These are phyloP conservation scores for Dusona sp. DNA, from an alignment of 2,888 invertebrate genomes.

Conservation along the genomic window DNA sequence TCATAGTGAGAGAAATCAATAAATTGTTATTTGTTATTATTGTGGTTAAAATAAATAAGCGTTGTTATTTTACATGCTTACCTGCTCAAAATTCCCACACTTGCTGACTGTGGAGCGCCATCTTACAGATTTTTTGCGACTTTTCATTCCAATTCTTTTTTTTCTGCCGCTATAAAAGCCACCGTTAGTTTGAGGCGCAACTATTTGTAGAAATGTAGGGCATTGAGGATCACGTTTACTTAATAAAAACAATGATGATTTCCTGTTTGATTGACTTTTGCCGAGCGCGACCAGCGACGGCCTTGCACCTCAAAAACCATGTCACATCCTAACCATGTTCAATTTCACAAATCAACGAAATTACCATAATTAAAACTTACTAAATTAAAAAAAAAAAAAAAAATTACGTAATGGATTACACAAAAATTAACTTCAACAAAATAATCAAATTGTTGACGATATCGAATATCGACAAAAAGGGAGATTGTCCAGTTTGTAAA, in stretches of 20 bases:
- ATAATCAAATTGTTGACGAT: conserved; percentile 5
- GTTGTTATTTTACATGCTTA: no score
- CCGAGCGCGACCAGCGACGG: neutral
- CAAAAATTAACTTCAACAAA: neutral
- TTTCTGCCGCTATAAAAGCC: no score
- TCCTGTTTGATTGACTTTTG: neutral
- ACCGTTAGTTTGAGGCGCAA: no score
- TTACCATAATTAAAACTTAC: neutral
- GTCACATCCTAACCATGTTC: neutral
- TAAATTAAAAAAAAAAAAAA: neutral
- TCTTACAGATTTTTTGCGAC: neutral
- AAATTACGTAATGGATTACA: neutral
- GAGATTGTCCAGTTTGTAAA: conserved; percentile 44
- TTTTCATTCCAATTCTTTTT: neutral
- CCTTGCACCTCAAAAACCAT: neutral
- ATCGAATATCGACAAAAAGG: neutral
- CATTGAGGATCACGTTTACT: no score
- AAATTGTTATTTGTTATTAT: no score
- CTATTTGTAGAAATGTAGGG: no score
- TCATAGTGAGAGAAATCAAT: no score
- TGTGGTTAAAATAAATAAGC: no score
- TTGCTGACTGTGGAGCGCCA: neutral
- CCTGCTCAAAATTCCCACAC: no score
- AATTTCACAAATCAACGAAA: neutral
- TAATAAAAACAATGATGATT: neutral